Percentiles rank a stretch among this genome's conserved stretches.
Conservation (phyloP, 1,140 invertebrate genomes). For the Alviniconcha marisindica region DNA sequence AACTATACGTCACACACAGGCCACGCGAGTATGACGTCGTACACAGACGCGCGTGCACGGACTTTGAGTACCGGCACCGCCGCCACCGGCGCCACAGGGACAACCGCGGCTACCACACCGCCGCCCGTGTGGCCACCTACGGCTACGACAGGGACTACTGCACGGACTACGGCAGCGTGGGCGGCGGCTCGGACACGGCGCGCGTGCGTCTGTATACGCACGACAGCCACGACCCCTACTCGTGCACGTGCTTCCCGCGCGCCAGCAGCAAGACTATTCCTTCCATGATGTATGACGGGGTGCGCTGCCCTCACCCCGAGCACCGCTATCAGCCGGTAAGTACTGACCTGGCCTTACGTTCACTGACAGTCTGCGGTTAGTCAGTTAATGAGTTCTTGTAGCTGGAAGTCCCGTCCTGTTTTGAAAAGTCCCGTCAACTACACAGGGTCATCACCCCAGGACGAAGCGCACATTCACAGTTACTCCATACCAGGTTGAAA, state of each 20-base stretch:
- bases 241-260: constrained; percentile 53
- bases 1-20: not conserved
- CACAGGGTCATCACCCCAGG: too few species aligned
- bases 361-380: too few species aligned
- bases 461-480: too few species aligned
- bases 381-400: too few species aligned
- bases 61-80: not conserved
- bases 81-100: not conserved
- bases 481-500: too few species aligned
- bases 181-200: not conserved
- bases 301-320: constrained; percentile 53
- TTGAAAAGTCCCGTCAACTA: too few species aligned
- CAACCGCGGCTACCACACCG: not conserved
- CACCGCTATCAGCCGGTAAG: constrained; percentile 44
- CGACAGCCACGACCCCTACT: constrained; percentile 45
- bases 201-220: constrained; percentile 48
- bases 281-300: constrained; percentile 60
- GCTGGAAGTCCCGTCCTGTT: too few species aligned
- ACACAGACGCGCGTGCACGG: not conserved
- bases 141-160: constrained; percentile 18
- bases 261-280: constrained; percentile 55
- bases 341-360: too few species aligned
- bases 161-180: not conserved
- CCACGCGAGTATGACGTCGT: constrained; percentile 1
- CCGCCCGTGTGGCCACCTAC: not conserved